phyloP scores from a whole-genome alignment of 2,888 invertebrate genomes.

The Andrena dorsata region DNA sequence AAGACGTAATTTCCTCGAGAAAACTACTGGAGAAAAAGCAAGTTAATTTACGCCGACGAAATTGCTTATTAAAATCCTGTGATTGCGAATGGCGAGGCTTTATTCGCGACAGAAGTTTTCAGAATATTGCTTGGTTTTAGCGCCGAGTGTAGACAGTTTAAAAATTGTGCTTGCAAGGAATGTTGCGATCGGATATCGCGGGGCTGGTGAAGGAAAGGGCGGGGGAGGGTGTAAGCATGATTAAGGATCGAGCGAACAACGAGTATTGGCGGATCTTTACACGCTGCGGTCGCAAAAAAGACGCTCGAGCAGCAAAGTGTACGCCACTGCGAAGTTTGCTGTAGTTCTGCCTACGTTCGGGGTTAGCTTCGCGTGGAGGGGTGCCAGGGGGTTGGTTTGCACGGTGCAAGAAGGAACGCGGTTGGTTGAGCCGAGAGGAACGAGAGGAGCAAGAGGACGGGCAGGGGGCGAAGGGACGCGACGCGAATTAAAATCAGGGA shows the following conservation, averaged over 20 bases:
- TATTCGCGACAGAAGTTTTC: too few relatives aligned
- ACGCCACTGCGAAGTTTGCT: conserved; percentile 59
- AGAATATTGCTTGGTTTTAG: too few relatives aligned
- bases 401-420: conserved; percentile 25
- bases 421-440: background rate
- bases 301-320: conserved; percentile 51
- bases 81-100: background rate
- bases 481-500: conserved; percentile 50
- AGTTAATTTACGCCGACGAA: background rate
- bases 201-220: background rate
- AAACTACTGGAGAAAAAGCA: background rate
- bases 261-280: conserved; percentile 44
- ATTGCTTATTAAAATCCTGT: conserved; percentile 7
- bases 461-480: conserved; percentile 12
- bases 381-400: conserved; percentile 38
- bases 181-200: background rate
- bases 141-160: background rate
- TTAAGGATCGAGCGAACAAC: conserved; percentile 43
- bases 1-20: conserved; percentile 1
- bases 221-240: background rate
- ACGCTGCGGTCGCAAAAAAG: conserved; percentile 10
- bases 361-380: conserved; percentile 26
- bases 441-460: background rate
- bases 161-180: background rate
- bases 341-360: conserved; percentile 58